Evolutionary conservation across 2,888 invertebrate species (phyloP), one percentile per base, ranked within the genome.

Genomic region (Mythimna vitellina): DNA sequence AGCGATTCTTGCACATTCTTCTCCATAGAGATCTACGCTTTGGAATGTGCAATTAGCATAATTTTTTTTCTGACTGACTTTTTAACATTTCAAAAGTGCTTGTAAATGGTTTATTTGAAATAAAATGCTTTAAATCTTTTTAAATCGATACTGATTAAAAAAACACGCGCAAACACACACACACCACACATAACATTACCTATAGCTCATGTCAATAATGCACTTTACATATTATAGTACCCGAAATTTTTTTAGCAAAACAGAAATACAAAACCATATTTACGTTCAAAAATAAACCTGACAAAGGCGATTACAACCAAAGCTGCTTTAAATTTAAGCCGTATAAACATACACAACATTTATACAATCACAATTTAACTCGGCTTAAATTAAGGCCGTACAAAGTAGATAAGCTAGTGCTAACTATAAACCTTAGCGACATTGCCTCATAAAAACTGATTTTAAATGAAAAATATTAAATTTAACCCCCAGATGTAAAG

Each of bases 271-370:
- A 25, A 75, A 1, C 20, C 32, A 62, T 8, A 35, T 79, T 73
- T 79, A 51, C 22, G 32, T 62, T 35, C 17, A 60, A 63, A 80
- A 57, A 20, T 29, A 49, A 78, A 57, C 42, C 35, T 3, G 54
- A 75, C 56, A 80, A 60, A 68, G 76, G 78, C 14, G 58, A 65
- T 61, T 75, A 80, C 7, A 22, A 42, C 8, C 20, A 66, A 58
- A 58, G 32, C 62, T 35, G 17, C 49, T 38, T 58, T 53, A 1
- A 58, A 22, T 46, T 14, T 20, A 46, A 53, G 53, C 46, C 46
- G 17, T 0, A 22, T 35, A 14, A 46, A 70, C 25, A 46, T 14
- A 58, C 7, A 58, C 29, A 73, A 35, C 22, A 51, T 12, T 17
- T 56, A 22, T 22, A 42, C 12, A 63, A 54, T 29, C 32, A 54